Conservation (phyloP, 1,140 invertebrate genomes). For the Chymomyza costata region DNA sequence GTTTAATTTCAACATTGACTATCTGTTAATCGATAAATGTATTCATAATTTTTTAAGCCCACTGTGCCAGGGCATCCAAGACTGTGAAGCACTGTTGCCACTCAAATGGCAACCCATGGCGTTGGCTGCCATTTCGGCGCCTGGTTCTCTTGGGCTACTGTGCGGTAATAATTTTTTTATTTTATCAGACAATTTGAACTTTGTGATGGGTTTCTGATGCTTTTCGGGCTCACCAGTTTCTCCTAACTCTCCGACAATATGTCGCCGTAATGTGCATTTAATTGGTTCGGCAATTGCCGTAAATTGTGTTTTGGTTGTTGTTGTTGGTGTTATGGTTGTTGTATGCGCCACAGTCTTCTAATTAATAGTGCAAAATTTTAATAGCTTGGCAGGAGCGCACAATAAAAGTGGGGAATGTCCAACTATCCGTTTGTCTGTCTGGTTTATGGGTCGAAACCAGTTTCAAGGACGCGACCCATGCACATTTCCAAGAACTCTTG, state of each 20-base stretch:
- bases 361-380: conserved; percentile 60
- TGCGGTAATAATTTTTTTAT: conserved; percentile 40
- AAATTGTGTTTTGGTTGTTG: no score
- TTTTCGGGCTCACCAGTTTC: no score
- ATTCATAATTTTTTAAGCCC: no score
- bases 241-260: conserved; percentile 29
- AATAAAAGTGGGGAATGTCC: conserved; percentile 4
- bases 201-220: conserved; percentile 52
- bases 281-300: conserved; percentile 40
- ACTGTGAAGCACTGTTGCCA: background rate
- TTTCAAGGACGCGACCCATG: conserved; percentile 58
- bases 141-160: conserved; percentile 25
- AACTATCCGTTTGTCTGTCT: conserved; percentile 30
- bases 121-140: conserved; percentile 12
- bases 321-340: no score
- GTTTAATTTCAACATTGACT: no score
- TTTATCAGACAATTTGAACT: conserved; percentile 42
- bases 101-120: conserved; percentile 21
- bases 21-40: no score
- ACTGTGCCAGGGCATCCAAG: conserved; percentile 23
- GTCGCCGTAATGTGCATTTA: conserved; percentile 49
- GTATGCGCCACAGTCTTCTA: conserved; percentile 35
- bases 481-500: conserved; percentile 56
- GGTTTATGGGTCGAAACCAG: conserved; percentile 53
- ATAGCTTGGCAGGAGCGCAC: conserved; percentile 24